A percentile compares a stretch with the other conserved stretches of the same genome.
phyloP scores from a whole-genome alignment of 2,113 vertebrate genomes.

The Amphiprion ocellaris region DNA sequence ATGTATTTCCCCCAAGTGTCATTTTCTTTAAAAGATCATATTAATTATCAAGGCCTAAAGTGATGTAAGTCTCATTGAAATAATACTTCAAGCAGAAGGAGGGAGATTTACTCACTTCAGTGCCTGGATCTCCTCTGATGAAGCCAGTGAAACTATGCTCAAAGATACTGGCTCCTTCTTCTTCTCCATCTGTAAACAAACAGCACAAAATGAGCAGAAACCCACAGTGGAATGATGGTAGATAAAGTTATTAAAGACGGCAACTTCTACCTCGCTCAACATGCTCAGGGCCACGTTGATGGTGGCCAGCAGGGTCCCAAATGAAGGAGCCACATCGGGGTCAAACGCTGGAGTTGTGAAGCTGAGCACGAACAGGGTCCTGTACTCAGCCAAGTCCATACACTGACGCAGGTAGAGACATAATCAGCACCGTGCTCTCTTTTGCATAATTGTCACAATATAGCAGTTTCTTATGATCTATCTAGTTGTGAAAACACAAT shows the following conservation, averaged over 20 bases:
- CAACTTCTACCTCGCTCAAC: slow-evolving; percentile 90
- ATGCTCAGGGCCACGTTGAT: slow-evolving; percentile 96
- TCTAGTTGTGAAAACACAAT: background rate
- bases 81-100: background rate
- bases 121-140: slow-evolving; percentile 91
- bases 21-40: background rate
- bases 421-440: background rate
- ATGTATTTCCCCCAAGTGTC: background rate
- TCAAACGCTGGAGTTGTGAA: slow-evolving; percentile 97
- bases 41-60: background rate
- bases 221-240: rapidly evolving
- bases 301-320: slow-evolving; percentile 95
- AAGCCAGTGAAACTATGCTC: slow-evolving; percentile 86
- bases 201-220: background rate
- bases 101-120: slow-evolving; percentile 87
- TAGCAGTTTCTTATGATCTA: background rate
- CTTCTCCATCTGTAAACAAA: slow-evolving; percentile 90
- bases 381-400: slow-evolving; percentile 95
- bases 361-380: slow-evolving; percentile 93
- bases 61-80: background rate
- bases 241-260: rapidly evolving
- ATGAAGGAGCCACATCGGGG: slow-evolving; percentile 95
- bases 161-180: slow-evolving; percentile 92
- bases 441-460: background rate
- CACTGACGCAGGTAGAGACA: slow-evolving; percentile 81